phyloP scores from a whole-genome alignment of 2,113 vertebrate species.

The Tringa solitaria region DNA sequence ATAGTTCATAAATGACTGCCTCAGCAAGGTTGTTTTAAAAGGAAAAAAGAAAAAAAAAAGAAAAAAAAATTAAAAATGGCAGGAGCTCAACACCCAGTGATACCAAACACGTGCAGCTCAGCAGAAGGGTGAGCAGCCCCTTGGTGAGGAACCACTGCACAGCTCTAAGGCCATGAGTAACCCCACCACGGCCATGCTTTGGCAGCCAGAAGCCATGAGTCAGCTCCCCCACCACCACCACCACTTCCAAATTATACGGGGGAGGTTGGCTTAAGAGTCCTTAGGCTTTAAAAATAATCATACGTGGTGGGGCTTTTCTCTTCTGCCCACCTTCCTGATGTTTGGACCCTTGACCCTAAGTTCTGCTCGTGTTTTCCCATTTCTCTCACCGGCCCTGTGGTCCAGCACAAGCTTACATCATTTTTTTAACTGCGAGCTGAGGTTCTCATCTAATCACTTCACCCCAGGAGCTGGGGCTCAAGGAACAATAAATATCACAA shows the following conservation, averaged over 20 bases:
- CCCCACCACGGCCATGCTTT: neutral
- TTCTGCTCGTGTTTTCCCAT: neutral
- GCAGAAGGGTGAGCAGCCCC: constrained; percentile 5
- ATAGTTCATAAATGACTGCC: neutral
- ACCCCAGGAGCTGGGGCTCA: constrained; percentile 27
- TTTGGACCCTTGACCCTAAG: neutral
- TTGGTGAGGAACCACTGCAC: neutral
- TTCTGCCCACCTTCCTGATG: neutral
- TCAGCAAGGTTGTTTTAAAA: neutral
- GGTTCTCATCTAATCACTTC: constrained; percentile 16
- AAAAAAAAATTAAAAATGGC: neutral
- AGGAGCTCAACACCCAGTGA: neutral
- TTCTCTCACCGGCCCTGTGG: neutral
- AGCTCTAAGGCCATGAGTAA: neutral
- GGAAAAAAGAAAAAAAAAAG: neutral
- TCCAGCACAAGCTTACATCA: neutral
- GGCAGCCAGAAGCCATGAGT: constrained; percentile 22
- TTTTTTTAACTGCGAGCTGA: neutral
- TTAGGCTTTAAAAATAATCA: constrained; percentile 14
- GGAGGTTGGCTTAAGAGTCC: neutral
- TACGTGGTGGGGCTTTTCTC: neutral
- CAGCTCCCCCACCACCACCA: neutral
- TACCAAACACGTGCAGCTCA: neutral
- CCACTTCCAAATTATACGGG: neutral
- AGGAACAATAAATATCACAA: constrained; percentile 50